Percentiles rank a stretch among this genome's conserved stretches.
phyloP scores from a whole-genome alignment of 2,888 invertebrate genomes.

The Alviniconcha strummeri region DNA sequence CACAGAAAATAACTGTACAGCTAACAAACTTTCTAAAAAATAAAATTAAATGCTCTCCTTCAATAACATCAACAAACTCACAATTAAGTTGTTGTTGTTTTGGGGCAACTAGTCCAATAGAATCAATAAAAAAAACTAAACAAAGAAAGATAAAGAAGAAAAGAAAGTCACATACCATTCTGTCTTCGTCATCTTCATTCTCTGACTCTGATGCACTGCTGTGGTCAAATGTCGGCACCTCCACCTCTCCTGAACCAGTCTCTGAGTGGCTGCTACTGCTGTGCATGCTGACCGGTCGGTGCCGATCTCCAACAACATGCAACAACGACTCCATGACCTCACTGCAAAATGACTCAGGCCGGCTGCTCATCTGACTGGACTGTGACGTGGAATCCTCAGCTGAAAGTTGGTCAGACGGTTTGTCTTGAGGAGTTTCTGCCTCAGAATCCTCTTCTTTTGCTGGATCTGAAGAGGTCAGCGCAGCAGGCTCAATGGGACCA shows the following conservation, averaged over 20 bases:
- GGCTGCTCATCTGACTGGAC: constrained; percentile 12
- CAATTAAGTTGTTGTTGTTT: not conserved
- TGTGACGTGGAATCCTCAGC: constrained; percentile 12
- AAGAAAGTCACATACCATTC: not conserved
- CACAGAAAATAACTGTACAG: too few species aligned
- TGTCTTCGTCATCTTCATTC: constrained; percentile 50
- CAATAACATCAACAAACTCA: too few species aligned
- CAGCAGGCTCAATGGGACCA: not conserved
- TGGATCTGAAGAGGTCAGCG: not conserved
- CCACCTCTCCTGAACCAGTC: constrained; percentile 43
- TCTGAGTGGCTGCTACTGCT: constrained; percentile 49
- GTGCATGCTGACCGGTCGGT: constrained; percentile 46
- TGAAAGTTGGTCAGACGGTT: not conserved
- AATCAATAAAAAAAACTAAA: not conserved
- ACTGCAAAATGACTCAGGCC: constrained; percentile 9
- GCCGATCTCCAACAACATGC: constrained; percentile 31
- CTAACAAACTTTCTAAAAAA: too few species aligned
- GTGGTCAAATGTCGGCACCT: constrained; percentile 21
- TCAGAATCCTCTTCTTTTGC: not conserved
- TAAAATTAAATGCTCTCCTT: too few species aligned
- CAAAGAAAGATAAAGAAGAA: not conserved
- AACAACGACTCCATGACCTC: constrained; percentile 16
- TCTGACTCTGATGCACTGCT: constrained; percentile 53
- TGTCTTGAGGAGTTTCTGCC: not conserved
- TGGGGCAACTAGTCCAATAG: not conserved